Conservation (phyloP, 2,797 vertebrate genomes). For the Neosilurus hyrtlii region DNA sequence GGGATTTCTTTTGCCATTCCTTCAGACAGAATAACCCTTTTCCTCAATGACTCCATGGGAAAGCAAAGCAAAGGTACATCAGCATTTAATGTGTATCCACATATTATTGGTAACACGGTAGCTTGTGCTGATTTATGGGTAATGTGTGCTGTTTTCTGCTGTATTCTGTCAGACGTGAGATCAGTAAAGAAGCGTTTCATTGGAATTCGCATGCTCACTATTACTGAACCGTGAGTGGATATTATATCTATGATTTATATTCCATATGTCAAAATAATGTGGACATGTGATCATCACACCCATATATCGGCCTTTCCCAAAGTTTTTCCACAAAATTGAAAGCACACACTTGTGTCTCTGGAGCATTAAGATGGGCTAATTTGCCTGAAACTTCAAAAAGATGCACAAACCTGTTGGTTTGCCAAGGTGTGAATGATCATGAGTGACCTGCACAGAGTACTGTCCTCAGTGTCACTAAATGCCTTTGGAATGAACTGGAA, state of each 20-base stretch:
- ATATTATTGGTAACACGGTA: neutral
- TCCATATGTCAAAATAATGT: neutral
- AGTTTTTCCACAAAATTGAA: neutral
- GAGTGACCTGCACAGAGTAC: neutral
- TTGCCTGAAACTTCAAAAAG: neutral
- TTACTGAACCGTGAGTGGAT: slow-evolving; percentile 82
- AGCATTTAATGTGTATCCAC: neutral
- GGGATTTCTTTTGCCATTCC: slow-evolving; percentile 96
- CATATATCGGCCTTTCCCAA: neutral
- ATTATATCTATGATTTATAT: neutral
- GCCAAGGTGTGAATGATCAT: neutral
- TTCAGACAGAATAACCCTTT: slow-evolving; percentile 86
- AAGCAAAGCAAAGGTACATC: slow-evolving; percentile 81
- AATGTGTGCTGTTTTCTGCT: neutral
- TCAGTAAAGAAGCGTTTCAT: slow-evolving; percentile 88
- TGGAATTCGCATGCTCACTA: slow-evolving; percentile 89
- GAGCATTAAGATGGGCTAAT: neutral
- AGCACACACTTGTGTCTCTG: neutral
- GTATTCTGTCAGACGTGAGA: slow-evolving; percentile 65
- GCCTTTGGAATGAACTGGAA: neutral
- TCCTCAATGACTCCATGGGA: slow-evolving; percentile 83
- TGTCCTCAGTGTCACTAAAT: neutral
- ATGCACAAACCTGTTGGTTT: neutral
- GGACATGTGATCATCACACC: neutral
- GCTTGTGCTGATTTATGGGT: neutral